phyloP scores from a whole-genome alignment of 2,797 vertebrate genomes.

The Staurois parvus region DNA sequence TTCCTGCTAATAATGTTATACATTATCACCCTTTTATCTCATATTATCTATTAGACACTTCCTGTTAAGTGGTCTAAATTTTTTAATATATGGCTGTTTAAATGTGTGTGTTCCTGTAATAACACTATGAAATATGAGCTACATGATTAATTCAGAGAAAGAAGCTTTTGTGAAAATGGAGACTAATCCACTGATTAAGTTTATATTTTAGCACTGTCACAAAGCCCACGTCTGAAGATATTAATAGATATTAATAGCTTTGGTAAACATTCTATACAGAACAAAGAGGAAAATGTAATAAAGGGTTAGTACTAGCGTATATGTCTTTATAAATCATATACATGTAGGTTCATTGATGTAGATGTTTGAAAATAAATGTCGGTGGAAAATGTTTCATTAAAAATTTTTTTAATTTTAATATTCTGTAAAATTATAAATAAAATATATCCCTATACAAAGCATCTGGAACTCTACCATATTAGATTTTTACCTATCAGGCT shows the following conservation, averaged over 20 bases:
- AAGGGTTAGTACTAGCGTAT: too few species aligned
- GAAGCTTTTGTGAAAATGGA: constrained; percentile 12
- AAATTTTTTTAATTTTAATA: too few species aligned
- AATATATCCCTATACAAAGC: too few species aligned
- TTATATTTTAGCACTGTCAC: neutral
- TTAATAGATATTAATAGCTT: constrained; percentile 28
- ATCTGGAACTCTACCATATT: too few species aligned
- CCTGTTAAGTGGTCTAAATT: neutral
- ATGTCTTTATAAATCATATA: too few species aligned
- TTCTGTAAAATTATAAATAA: too few species aligned
- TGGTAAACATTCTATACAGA: neutral
- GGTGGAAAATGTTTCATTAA: too few species aligned
- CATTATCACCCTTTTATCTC: neutral
- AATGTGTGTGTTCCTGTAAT: constrained; percentile 1
- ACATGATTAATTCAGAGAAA: neutral
- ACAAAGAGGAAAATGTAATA: too few species aligned
- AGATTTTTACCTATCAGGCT: too few species aligned
- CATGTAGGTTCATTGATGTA: too few species aligned
- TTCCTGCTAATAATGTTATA: neutral
- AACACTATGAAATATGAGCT: constrained; percentile 4
- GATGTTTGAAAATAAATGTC: too few species aligned
- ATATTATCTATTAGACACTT: neutral
- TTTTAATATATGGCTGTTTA: neutral
- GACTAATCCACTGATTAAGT: constrained; percentile 25
- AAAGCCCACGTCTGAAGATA: neutral